These are phyloP conservation scores for Perdix hodgsoniae DNA, from an alignment of 2,797 vertebrate genomes.

Conservation along the genomic window DNA sequence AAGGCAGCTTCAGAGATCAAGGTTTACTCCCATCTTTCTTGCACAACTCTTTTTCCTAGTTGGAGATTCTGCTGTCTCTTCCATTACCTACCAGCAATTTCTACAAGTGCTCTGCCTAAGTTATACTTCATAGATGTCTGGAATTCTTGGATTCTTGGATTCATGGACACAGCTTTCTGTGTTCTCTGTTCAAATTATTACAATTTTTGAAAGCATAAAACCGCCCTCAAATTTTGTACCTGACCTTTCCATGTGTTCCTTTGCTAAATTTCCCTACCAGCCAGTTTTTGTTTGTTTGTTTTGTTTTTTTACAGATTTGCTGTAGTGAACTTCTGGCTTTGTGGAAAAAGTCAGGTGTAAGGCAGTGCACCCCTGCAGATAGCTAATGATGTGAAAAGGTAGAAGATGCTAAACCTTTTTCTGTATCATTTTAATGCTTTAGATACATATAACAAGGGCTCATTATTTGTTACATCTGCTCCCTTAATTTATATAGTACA, in stretches of 20 bases:
- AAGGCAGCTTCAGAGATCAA: not conserved
- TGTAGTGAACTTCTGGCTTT: not conserved
- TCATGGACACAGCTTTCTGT: not conserved
- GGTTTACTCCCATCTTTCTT: not conserved
- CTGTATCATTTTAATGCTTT: not conserved
- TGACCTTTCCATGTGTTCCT: not conserved
- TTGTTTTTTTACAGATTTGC: too few relatives aligned
- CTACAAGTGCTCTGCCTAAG: not conserved
- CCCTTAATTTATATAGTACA: not conserved
- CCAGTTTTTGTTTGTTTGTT: not conserved
- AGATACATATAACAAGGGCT: not conserved
- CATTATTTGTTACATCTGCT: not conserved
- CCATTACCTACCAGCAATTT: not conserved
- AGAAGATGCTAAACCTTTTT: not conserved
- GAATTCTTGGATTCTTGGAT: too few relatives aligned
- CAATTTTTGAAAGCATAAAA: not conserved
- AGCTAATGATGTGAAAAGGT: not conserved
- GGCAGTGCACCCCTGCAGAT: conserved; percentile 27
- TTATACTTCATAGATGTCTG: not conserved
- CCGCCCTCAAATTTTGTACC: not conserved
- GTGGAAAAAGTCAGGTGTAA: conserved; percentile 43
- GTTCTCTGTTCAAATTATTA: not conserved
- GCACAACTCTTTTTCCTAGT: not conserved
- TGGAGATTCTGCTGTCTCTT: not conserved
- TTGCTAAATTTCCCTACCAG: not conserved